These are phyloP conservation scores for Drosophila mayaguana DNA, from an alignment of 2,888 invertebrate species.

Conservation along the genomic window DNA sequence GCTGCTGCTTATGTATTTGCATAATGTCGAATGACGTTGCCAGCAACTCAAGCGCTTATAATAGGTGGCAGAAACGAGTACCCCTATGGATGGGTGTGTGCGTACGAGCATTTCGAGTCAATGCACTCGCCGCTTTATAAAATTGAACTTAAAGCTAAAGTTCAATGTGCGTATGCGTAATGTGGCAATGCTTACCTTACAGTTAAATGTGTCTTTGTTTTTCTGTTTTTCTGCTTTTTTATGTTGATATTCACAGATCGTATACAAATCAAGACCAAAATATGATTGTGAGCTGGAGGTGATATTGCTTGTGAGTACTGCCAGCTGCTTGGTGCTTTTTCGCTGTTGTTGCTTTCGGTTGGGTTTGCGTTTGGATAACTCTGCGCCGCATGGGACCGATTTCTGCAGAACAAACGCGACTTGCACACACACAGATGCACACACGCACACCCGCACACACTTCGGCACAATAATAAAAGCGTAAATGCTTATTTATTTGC, in stretches of 20 bases:
- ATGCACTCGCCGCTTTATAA: slow-evolving; percentile 45
- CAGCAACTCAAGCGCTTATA: slow-evolving; percentile 35
- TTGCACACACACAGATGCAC: slow-evolving; percentile 25
- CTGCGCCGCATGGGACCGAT: slow-evolving; percentile 78
- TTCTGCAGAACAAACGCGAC: slow-evolving; percentile 64
- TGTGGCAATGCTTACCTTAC: slow-evolving; percentile 56
- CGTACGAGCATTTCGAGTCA: slow-evolving; percentile 39
- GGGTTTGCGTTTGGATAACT: slow-evolving; percentile 41
- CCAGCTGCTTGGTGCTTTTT: slow-evolving; percentile 7
- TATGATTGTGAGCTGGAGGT: slow-evolving; percentile 40
- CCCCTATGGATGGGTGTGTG: slow-evolving; percentile 3
- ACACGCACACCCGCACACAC: slow-evolving; percentile 30
- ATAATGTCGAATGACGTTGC: slow-evolving; percentile 60
- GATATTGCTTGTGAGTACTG: slow-evolving; percentile 49
- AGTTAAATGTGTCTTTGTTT: slow-evolving; percentile 23
- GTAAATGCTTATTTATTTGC: slow-evolving; percentile 81
- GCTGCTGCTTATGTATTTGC: slow-evolving; percentile 58
- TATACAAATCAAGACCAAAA: slow-evolving; percentile 61
- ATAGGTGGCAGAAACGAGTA: slow-evolving; percentile 25
- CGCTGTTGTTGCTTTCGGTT: slow-evolving; percentile 25
- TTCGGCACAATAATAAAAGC: slow-evolving; percentile 75
- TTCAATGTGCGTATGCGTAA: slow-evolving; percentile 57
- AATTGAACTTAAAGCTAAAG: slow-evolving; percentile 34
- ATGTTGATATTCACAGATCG: slow-evolving; percentile 40
- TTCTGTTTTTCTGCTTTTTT: neutral